phyloP scores from a whole-genome alignment of 1,140 invertebrate genomes.

The Lordiphosa stackelbergi region DNA sequence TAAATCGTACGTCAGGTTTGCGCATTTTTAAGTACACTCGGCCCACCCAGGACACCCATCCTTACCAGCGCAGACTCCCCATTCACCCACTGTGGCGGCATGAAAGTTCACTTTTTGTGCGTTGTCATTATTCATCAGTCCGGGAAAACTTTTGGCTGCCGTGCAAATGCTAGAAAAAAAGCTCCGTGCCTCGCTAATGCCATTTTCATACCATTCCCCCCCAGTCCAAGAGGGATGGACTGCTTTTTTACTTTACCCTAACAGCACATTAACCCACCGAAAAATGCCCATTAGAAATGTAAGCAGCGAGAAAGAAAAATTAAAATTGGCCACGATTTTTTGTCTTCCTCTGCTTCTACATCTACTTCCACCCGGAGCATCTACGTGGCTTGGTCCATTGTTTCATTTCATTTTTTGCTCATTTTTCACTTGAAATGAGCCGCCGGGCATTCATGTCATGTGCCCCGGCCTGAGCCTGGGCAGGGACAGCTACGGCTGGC shows the following conservation, averaged over 20 bases:
- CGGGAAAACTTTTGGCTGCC: conserved; percentile 31
- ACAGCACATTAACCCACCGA: conserved; percentile 73
- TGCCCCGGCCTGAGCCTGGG: conserved; percentile 18
- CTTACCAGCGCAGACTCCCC: neutral
- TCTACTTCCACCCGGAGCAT: conserved; percentile 10
- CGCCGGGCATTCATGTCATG: conserved; percentile 67
- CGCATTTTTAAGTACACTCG: conserved; percentile 49
- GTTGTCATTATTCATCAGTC: conserved; percentile 69
- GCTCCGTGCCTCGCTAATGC: conserved; percentile 14
- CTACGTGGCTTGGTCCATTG: conserved; percentile 54
- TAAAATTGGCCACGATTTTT: conserved; percentile 76
- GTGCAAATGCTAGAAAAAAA: conserved; percentile 40
- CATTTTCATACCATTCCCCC: conserved; percentile 27
- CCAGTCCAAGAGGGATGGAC: no score
- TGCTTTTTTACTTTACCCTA: conserved; percentile 62
- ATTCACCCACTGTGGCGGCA: conserved; percentile 12
- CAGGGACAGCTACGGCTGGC: conserved; percentile 36
- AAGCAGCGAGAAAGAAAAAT: conserved; percentile 62
- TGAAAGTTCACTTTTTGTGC: conserved; percentile 55
- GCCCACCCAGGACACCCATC: neutral
- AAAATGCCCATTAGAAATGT: conserved; percentile 66
- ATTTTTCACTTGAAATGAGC: conserved; percentile 76
- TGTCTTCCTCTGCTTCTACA: conserved; percentile 24
- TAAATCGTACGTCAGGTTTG: conserved; percentile 48
- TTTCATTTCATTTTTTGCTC: conserved; percentile 73